Base-by-base conservation (phyloP, 2,797 vertebrate species). In the Hybognathus amarus region DNA sequence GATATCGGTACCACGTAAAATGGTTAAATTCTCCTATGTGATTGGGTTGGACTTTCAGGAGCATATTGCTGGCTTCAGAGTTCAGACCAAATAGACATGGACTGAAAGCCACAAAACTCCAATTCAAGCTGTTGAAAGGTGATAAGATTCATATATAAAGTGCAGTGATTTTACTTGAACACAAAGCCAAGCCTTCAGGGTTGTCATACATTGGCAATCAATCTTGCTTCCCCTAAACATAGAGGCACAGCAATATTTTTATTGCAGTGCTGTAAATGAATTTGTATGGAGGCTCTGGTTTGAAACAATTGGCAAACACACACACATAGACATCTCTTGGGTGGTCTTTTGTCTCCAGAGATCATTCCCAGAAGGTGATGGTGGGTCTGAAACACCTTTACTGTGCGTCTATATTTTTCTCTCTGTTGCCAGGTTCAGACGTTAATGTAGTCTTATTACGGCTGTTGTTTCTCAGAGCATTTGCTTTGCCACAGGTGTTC, bases 401-500 rank as follows among this genome's bases (percentile, higher is more conserved):
- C 15, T 30, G 13, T 30, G 15, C 73, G 80, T 88, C 69, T 89
- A 74, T 61, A 80, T 76, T 77, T 79, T 52, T 76, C 54, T 79
- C 74, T 38, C 20, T 54, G 71, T 83, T 79, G 30, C 81, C 70
- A 50, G 85, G 85, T 89, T 83, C 61, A 83, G 84, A 86, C 85
- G 79, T 87, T 89, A 87, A 88, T 91, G 54, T 84, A 86, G 75
- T 83, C 84, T 89, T 86, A 89, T 89, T 88, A 89, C 90, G 87
- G 85, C 79, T 84, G 64, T 88, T 80, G 87, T 87, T 83, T 88
- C 80, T 83, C 81, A 24, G 56, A 30, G 85, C 90, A 87, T 90
- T 90, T 87, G 87, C 87, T 87, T 50, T 90, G 22, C 81, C 73
- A 88, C 93, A 93, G 92, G 90, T 94, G 92, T 86, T 90, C 86